Evolutionary conservation across 2,888 invertebrate genomes (phyloP), one percentile per base, ranked within the genome.

Genomic region (Pachydiplax longipennis): DNA sequence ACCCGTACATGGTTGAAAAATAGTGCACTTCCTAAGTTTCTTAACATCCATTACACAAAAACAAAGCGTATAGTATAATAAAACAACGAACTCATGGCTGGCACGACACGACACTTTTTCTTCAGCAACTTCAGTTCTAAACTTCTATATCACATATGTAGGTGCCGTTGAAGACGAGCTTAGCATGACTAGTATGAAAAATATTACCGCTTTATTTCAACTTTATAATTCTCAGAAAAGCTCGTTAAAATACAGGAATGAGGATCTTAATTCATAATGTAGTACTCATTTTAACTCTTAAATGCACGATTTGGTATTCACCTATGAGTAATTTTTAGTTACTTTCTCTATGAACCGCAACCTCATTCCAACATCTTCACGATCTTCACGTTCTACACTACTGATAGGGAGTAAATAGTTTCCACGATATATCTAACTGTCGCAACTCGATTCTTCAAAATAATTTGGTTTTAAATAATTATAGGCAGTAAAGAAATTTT

Each of bases 1-100:
- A 87, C 87, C 87, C 87, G 87, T 87, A 87, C 87, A 87, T 87
- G 61, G 37, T 87, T 37, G 65, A 65, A 65, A 35, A 40, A 37
- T n/a, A 65, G 37, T 6, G 25, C 53, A 25, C 22, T 25, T 61
- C 37, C 65, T 37, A n/a, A 15, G 35, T 37, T 87, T 61, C 25
- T 22, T 61, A 61, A 87, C 37, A 61, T 87, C 87, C 87, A 81
- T 81, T 40, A 61, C 25, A 61, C 58, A 87, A 87, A n/a, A 37
- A 81, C 81, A 37, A 22, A 40, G 40, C 4, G 37, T 6, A 40
- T 37, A 44, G 22, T 22, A 37, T n/a, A 37, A 81, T 37, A n/a
- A 22, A 10, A 61, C 65, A 61, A 61, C 58, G 37, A 65, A 87
- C 61, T 61, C 61, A 87, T 87, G 87, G 37, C 61, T 25, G 15